These are phyloP conservation scores for Oncopodura yosiiana DNA, from an alignment of 1,140 invertebrate species.

Conservation along the genomic window DNA sequence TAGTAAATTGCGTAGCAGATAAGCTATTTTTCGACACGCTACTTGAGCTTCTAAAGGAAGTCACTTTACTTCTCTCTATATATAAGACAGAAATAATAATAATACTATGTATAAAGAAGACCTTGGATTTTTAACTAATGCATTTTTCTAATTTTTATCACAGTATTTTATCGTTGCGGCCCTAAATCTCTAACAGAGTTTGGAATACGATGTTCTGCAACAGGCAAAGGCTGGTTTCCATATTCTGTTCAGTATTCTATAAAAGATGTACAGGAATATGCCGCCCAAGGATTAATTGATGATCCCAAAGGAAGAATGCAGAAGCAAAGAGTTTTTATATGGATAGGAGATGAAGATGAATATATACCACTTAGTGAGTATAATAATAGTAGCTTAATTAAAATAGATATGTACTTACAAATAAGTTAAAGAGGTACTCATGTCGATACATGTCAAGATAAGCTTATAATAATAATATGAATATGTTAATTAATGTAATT, in stretches of 20 bases:
- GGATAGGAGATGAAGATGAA: conserved; percentile 26
- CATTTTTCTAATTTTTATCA: not conserved
- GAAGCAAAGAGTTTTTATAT: conserved; percentile 24
- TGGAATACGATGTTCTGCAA: conserved; percentile 19
- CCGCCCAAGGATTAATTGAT: conserved; percentile 17
- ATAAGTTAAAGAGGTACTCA: not conserved
- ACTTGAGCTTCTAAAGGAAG: not conserved
- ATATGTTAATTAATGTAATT: not conserved
- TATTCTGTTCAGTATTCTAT: conserved; percentile 20
- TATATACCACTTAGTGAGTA: conserved; percentile 22
- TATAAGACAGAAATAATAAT: too few relatives aligned
- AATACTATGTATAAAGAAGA: not conserved
- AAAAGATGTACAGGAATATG: conserved; percentile 15
- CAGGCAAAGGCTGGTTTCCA: conserved; percentile 13
- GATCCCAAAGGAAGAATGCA: conserved; percentile 17
- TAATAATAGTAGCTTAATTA: not conserved
- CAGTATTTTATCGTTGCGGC: conserved; percentile 29
- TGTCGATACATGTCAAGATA: not conserved
- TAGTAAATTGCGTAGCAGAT: too few relatives aligned
- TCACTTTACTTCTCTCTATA: not conserved
- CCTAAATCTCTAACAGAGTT: conserved; percentile 16
- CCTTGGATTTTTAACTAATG: not conserved
- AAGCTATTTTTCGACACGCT: too few relatives aligned
- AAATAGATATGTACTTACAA: not conserved
- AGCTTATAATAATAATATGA: not conserved